phyloP scores from a whole-genome alignment of 2,797 vertebrate genomes.

The Tenualosa thibaudeaui region DNA sequence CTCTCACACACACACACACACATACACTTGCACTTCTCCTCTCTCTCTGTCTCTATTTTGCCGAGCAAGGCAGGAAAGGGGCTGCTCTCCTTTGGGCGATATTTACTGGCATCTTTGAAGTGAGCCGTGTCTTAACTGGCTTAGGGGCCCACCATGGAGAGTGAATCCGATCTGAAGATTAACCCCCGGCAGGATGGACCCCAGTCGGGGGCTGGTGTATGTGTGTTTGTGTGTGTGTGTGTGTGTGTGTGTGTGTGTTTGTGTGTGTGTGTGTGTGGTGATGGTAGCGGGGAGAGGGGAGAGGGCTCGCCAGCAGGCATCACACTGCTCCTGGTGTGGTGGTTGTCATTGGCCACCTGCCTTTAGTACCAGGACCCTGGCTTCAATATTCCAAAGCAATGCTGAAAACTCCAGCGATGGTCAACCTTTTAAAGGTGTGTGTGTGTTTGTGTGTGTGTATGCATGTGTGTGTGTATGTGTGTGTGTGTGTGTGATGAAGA shows the following conservation, averaged over 20 bases:
- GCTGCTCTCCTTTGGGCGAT: conserved; percentile 71
- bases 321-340: not conserved
- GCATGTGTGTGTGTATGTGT: too few species aligned
- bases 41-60: conserved; percentile 45
- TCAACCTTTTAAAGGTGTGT: not conserved
- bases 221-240: conserved; percentile 55
- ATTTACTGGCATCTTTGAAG: conserved; percentile 75
- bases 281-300: not conserved
- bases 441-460: too few species aligned
- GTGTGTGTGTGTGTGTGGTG: not conserved
- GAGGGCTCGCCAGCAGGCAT: not conserved
- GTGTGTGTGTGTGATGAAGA: not conserved
- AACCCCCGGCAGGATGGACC: conserved; percentile 61
- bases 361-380: not conserved
- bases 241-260: not conserved
- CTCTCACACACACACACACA: too few species aligned
- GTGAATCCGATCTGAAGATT: conserved; percentile 70
- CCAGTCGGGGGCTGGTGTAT: conserved; percentile 35
- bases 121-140: conserved; percentile 68
- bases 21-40: conserved; percentile 56
- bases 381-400: not conserved
- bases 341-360: not conserved
- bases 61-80: conserved; percentile 59
- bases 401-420: not conserved
- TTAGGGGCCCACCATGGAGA: conserved; percentile 65